Base-by-base conservation (phyloP, 1,140 invertebrate species). In the Solenopsis fugax region DNA sequence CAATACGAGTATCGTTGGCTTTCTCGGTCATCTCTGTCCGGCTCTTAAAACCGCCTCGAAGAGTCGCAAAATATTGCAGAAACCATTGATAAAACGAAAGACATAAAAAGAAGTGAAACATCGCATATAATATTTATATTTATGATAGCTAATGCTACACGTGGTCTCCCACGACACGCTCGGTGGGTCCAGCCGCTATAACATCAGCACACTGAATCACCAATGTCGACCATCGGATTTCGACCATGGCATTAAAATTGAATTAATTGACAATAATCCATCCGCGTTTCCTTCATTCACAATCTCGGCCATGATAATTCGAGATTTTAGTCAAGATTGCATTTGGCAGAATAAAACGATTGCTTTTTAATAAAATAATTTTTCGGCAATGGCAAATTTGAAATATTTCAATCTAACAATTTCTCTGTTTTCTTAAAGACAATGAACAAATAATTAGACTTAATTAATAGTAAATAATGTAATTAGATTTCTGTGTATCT, bases 131-230 rank as follows among this genome's bases (percentile, higher is more conserved):
- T 58, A 41, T 7, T 41, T 5, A 41, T 13, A 41, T 37, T 56
- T 41, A 56, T 34, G 4, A 12, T 5, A 58, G 18, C 21, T 56
- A 52, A 52, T 41, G 37, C 34, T n/a, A 16, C 45, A 65, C 16
- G 12, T 67, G 21, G 4, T 16, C 4, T 9, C 41, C 37, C 24
- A 78, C 13, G 60, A 72, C 52, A 76, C 60, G n/a, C 29, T 37
- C 13, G 58, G 41, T 52, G 24, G 48, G 34, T 85, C 50, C 21
- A 85, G 54, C 45, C 41, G 24, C 29, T 60, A 37, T 29, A 29
- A 52, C 80, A 80, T 89, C 88, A 86, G 67, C 58, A 75, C 24
- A 60, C 52, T 50, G 73, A 73, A 73, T 73, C 84, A 65, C 29
- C 45, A 41, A 69, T 41, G 18, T 34, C 18, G 48, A 10, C 45